Evolutionary conservation across 2,888 invertebrate species (phyloP).

Genomic region (Drosophila subsilvestris): DNA sequence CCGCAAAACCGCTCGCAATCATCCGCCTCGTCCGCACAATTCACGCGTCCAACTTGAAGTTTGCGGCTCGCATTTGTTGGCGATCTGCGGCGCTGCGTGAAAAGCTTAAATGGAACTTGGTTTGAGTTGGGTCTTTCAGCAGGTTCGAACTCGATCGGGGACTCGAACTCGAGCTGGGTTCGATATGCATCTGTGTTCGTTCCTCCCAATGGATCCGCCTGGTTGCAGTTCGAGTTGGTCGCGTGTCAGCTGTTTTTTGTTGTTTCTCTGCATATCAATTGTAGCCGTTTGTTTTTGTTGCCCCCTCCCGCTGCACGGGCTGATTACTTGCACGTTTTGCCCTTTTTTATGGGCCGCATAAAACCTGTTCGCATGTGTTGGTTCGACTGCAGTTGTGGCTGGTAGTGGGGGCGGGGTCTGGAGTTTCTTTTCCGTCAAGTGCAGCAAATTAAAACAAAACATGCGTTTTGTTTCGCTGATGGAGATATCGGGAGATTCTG

Average conservation of each 20-base stretch:
- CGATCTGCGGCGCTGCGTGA: slow-evolving; percentile 36
- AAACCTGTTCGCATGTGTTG: slow-evolving; percentile 63
- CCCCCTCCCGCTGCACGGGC: slow-evolving; percentile 1
- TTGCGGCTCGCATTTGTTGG: slow-evolving; percentile 18
- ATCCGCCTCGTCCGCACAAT: slow-evolving; percentile 29
- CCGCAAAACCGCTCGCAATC: not conserved
- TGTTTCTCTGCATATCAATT: slow-evolving; percentile 54
- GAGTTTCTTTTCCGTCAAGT: slow-evolving; percentile 47
- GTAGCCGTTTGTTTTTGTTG: slow-evolving; percentile 29
- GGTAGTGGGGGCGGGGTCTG: slow-evolving; percentile 1
- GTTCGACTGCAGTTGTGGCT: not conserved
- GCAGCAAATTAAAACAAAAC: slow-evolving; percentile 74
- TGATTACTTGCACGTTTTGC: slow-evolving; percentile 45
- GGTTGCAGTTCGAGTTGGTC: slow-evolving; percentile 40
- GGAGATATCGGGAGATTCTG: slow-evolving; percentile 51
- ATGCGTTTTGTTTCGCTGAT: slow-evolving; percentile 72
- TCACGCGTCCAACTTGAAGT: slow-evolving; percentile 63
- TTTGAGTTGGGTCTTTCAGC: not conserved
- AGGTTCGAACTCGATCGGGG: slow-evolving; percentile 28
- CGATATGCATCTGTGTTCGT: slow-evolving; percentile 12
- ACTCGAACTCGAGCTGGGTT: slow-evolving; percentile 32
- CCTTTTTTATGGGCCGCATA: slow-evolving; percentile 44
- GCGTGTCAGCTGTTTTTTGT: slow-evolving; percentile 70
- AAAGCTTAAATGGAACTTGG: not conserved
- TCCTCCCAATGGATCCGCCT: not conserved